Percentiles rank a stretch among this genome's conserved stretches.
phyloP scores from a whole-genome alignment of 1,140 invertebrate species.

The Drosophila nasuta region DNA sequence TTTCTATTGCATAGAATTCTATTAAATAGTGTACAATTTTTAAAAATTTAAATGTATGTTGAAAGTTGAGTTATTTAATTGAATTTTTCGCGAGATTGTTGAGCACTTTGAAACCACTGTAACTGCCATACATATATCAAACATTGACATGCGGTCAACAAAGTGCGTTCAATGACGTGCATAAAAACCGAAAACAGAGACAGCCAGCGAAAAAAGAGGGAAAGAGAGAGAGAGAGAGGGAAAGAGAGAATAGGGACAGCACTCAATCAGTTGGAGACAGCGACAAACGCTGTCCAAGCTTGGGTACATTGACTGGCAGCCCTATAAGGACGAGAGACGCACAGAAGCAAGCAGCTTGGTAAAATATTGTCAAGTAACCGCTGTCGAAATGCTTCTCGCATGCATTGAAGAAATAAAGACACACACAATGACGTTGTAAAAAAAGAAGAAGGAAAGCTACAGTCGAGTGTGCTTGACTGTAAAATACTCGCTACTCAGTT shows the following conservation, averaged over 20 bases:
- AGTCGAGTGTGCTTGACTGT: no score
- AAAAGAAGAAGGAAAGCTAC: slow-evolving; percentile 11
- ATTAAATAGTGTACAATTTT: no score
- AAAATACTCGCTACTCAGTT: no score
- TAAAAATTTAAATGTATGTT: no score
- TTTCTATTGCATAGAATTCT: no score
- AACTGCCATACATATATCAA: slow-evolving; percentile 47
- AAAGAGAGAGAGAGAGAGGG: neutral
- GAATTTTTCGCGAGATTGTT: neutral
- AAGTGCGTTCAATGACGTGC: slow-evolving; percentile 81
- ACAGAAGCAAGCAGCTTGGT: slow-evolving; percentile 40
- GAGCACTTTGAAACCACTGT: slow-evolving; percentile 38
- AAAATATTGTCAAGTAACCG: slow-evolving; percentile 82
- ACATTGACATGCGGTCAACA: slow-evolving; percentile 79
- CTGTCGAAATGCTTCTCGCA: slow-evolving; percentile 61
- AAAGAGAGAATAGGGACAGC: slow-evolving; percentile 29
- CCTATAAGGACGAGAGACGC: slow-evolving; percentile 46
- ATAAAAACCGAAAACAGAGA: slow-evolving; percentile 61
- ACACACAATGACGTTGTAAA: slow-evolving; percentile 57
- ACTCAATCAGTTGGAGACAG: slow-evolving; percentile 71
- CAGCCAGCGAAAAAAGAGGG: neutral
- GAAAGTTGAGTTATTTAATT: neutral
- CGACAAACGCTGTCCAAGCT: slow-evolving; percentile 33
- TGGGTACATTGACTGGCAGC: slow-evolving; percentile 32
- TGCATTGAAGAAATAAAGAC: slow-evolving; percentile 62